Evolutionary conservation across 2,797 vertebrate species (phyloP).

Genomic region (Gymnoscopelus microlampas): DNA sequence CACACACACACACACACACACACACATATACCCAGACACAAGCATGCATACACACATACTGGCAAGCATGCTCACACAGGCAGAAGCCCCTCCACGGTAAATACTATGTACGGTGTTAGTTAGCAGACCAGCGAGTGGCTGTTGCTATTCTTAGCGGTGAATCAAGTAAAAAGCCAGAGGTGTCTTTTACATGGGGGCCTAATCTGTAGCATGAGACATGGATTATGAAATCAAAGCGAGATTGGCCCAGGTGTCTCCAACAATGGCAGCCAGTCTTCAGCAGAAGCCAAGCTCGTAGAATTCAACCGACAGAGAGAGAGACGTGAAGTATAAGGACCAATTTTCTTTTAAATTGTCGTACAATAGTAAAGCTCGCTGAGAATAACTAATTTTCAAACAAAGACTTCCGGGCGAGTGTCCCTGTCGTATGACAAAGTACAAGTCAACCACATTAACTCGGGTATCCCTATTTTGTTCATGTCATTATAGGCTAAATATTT

Average conservation of each 20-base stretch:
- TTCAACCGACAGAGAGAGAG: slow-evolving; percentile 40
- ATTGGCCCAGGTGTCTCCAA: slow-evolving; percentile 76
- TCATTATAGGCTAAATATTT: too few relatives aligned
- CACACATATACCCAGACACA: not conserved
- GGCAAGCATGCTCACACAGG: slow-evolving; percentile 66
- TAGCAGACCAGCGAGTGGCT: slow-evolving; percentile 66
- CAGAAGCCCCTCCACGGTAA: slow-evolving; percentile 58
- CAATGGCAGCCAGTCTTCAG: slow-evolving; percentile 67
- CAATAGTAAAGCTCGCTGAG: too few relatives aligned
- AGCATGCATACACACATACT: slow-evolving; percentile 40
- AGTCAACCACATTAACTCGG: too few relatives aligned
- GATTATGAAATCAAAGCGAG: slow-evolving; percentile 84
- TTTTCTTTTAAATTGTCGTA: too few relatives aligned
- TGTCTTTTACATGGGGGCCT: slow-evolving; percentile 77
- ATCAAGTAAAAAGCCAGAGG: slow-evolving; percentile 81
- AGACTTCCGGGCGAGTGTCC: too few relatives aligned
- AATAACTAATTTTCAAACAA: too few relatives aligned
- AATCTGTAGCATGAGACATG: slow-evolving; percentile 79
- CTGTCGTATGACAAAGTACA: too few relatives aligned
- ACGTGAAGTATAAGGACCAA: not conserved
- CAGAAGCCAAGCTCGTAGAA: slow-evolving; percentile 58
- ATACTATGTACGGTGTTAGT: slow-evolving; percentile 62
- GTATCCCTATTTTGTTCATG: too few relatives aligned
- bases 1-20: not conserved
- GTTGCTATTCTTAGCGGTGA: slow-evolving; percentile 78